Base-by-base conservation (phyloP, 2,888 invertebrate species). In the Microdon myrmicae region DNA sequence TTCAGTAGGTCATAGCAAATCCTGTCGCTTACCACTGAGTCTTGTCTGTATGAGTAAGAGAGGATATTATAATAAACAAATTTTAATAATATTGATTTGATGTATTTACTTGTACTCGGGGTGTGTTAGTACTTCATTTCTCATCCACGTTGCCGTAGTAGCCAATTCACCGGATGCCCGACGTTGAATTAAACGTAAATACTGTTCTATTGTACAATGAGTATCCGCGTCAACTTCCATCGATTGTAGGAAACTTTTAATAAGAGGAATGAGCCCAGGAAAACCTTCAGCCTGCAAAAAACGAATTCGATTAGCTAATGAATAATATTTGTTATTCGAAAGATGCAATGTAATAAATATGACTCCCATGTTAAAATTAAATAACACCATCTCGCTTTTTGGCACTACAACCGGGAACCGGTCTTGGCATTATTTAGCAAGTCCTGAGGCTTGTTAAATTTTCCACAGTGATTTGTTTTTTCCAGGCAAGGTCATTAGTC, bases 171-270 rank as follows among this genome's bases (percentile, higher is more conserved):
- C 97, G 70, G 90, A 86, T 4, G 94, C 93, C 72, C 93, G 85
- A 51, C 87, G 85, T 76, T 90, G 90, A 75, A 99, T 96, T 64
- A 97, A 86, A 75, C 90, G 92, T 67, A 99, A 85, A 82, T 99
- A 99, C 81, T 96, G 94, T 79, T 93, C 92, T 73, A 99, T 92
- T 5, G 96, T 95, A 82, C 98, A 98, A 79, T 94, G 92, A 26
- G 97, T 98, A 80, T 98, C 98, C 2, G 96, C 95, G 82, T 99
- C 99, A 38, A 97, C 92, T 79, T 99, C 97, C 87, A 97, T 94
- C 58, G 91, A 92, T 68, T 90, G 90, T 71, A 99, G 83, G 81
- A 96, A 99, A 72, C 91, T 93, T 77, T 94, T 91, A 64, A 99
- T 94, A 71, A 99, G 82, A 3, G 96, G 93, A 68, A 97, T 88